These are phyloP conservation scores for Furcifer pardalis DNA, from an alignment of 2,797 vertebrate genomes.

Conservation along the genomic window DNA sequence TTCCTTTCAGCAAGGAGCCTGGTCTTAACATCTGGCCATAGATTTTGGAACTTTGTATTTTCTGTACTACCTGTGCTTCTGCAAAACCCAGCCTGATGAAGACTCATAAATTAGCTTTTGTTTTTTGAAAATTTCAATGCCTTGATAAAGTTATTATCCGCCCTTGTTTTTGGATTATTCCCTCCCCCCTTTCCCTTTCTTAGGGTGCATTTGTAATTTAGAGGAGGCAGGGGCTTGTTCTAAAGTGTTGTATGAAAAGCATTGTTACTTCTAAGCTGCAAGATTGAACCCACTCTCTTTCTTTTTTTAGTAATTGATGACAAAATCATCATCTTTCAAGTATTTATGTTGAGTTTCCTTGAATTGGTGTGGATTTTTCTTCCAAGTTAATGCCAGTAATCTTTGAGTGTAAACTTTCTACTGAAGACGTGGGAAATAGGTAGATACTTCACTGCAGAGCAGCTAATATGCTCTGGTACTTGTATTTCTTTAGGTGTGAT, in stretches of 20 bases:
- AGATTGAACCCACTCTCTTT: not conserved
- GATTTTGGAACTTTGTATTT: too few relatives aligned
- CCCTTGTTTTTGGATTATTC: too few relatives aligned
- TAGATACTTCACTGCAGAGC: not conserved
- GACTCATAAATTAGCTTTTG: too few relatives aligned
- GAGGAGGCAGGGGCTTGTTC: not conserved
- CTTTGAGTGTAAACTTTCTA: not conserved
- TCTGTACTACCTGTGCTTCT: too few relatives aligned
- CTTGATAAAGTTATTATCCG: too few relatives aligned
- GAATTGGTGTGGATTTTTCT: not conserved
- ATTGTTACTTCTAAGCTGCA: not conserved
- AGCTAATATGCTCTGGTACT: not conserved
- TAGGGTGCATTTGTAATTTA: not conserved
- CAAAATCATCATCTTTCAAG: not conserved
- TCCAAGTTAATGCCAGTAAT: not conserved
- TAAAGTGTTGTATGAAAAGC: not conserved
- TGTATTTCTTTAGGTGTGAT: not conserved
- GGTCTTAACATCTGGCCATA: too few relatives aligned
- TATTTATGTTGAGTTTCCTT: not conserved
- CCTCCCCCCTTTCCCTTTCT: too few relatives aligned
- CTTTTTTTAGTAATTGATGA: not conserved
- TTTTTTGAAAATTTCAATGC: too few relatives aligned
- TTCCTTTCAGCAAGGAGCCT: too few relatives aligned
- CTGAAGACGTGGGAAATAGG: not conserved
- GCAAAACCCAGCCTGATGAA: too few relatives aligned